Evolutionary conservation across 1,140 invertebrate genomes (phyloP).

Genomic region (Bathynomus jamesi): DNA sequence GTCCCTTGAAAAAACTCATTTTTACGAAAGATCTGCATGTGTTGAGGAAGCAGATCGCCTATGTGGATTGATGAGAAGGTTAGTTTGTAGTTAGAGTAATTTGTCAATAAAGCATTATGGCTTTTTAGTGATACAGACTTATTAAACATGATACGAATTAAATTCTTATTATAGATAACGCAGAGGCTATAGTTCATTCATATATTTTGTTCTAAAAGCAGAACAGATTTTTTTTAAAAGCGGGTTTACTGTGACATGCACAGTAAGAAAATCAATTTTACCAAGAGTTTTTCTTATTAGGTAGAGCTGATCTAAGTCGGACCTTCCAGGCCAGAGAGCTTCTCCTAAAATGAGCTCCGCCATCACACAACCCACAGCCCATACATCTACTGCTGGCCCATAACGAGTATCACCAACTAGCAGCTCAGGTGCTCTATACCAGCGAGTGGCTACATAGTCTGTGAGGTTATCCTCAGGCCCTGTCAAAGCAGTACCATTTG

Average conservation of each 20-base stretch:
- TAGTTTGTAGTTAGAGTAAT: too few species aligned
- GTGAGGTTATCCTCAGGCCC: not conserved
- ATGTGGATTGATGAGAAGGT: too few species aligned
- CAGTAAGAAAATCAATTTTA: too few species aligned
- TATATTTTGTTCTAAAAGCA: too few species aligned
- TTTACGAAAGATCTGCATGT: slow-evolving; percentile 89
- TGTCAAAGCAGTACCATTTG: too few species aligned
- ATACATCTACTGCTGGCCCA: slow-evolving; percentile 92
- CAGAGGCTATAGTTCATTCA: too few species aligned
- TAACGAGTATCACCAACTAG: slow-evolving; percentile 96
- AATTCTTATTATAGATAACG: too few species aligned
- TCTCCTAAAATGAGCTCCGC: slow-evolving; percentile 93
- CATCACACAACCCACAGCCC: slow-evolving; percentile 89
- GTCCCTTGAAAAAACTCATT: slow-evolving; percentile 95
- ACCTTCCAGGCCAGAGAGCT: slow-evolving; percentile 94
- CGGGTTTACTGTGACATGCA: too few species aligned
- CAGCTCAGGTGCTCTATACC: slow-evolving; percentile 94
- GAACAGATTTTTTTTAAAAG: too few species aligned
- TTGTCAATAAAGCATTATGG: too few species aligned
- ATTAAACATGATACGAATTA: too few species aligned
- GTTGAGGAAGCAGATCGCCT: slow-evolving; percentile 83
- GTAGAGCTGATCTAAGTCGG: slow-evolving; percentile 96
- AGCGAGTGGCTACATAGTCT: slow-evolving; percentile 97
- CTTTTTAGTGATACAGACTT: too few species aligned
- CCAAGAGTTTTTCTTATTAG: slow-evolving; percentile 78